Evolutionary conservation across 2,797 vertebrate species (phyloP), one percentile per base, ranked within the genome.

Genomic region (Centropyge bicolor): DNA sequence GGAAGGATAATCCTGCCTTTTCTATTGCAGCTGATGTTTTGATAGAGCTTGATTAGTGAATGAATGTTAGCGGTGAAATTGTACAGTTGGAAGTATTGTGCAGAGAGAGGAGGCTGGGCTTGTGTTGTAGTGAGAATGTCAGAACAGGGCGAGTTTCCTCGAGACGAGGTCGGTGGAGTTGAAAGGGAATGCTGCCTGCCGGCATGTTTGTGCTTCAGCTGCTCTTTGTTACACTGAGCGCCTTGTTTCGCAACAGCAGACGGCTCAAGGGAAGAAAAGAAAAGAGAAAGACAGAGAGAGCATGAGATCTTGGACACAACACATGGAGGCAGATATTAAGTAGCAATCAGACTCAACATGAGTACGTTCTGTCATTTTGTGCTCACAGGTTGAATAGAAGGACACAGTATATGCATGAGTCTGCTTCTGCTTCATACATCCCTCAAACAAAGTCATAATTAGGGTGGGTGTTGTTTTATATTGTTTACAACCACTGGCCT

Each of bases 201-300:
- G 54, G 80, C 72, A 3, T 88, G 83, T 89, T 89, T 88, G 65
- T 86, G 77, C 78, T 83, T 82, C 82, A 83, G 85, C 75, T 83
- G 69, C 79, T 82, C 70, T 81, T 85, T 89, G 85, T 91, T 84
- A 86, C 83, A 81, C 79, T 77, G 88, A 93, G 89, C 74, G 85
- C 90, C 88, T 78, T 77, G 69, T 89, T 88, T 86, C 60, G 38
- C 76, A 87, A 83, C 59, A 69, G 65, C 66, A 76, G 76, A 68
- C 55, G 48, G 66, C 67, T 19, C 3, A 17, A 80, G 54, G 49
- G 40, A 43, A 56, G 40, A 59, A 24, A 64, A 22, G 17, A 7
- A 9, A 10, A 41, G 12, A 22, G n/a, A 55, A 52, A 70, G 35
- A 38, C 35, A 22, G 1, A 35, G 36, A 52, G 4, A 73, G 16